Base-by-base conservation (phyloP, 2,888 invertebrate genomes). In the Acronicta aceris region DNA sequence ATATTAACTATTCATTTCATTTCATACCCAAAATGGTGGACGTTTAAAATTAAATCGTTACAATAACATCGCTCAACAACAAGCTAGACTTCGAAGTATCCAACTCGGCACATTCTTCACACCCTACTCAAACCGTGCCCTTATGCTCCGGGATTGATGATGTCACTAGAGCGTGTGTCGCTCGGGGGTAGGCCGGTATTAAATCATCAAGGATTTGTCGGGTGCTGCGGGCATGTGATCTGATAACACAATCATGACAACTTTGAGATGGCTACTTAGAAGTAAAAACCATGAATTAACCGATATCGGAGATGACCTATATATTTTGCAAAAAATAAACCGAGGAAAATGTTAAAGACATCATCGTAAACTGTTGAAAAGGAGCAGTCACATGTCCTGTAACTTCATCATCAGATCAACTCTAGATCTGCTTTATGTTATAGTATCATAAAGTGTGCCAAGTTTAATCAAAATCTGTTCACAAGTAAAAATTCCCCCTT, bases 141-240 rank as follows among this genome's bases (percentile, higher is more conserved):
- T 46, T 25, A 30, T 47, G 33, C 33, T n/a, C 17, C 16, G 40
- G 36, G 45, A 50, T 27, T 50, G 70, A 69, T 62, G 63, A 57
- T 51, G 63, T 57, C 63, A 63, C 38, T 38, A 0, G 8, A 52
- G 51, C 43, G 30, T 30, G 41, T 30, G 17, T 40, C 10, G 33
- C 48, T 15, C 21, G 48, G 41, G 36, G 43, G 41, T 17, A 25
- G 27, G n/a, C 36, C 41, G 27, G 15, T 38, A 41, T 45, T 66
- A 52, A 68, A 62, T 67, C 69, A 66, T 68, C 48, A 25, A 5
- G 49, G 66, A 56, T 67, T 62, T 63, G 57, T 33, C 30, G 38
- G 30, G 21, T 6, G 27, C 57, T 46, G 42, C 45, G 33, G 17
- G 49, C 45, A 10, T 41, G 58, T 42, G 62, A 69, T 67, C 63